Evolutionary conservation across 2,113 vertebrate species (phyloP), one percentile per base, ranked within the genome.

Genomic region (Elachura formosa): DNA sequence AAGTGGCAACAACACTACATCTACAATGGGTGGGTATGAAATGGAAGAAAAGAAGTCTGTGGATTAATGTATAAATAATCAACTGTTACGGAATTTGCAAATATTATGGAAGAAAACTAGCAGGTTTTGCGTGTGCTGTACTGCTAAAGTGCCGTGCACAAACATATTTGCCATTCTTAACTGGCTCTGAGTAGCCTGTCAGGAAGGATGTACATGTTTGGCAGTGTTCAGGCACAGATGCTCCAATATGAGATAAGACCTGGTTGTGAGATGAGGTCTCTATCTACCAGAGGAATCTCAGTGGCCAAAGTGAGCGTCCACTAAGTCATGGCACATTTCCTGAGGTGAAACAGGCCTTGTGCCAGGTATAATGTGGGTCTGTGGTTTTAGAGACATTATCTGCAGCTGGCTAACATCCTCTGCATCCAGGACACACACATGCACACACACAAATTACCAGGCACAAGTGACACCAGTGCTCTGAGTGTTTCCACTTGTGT

Each of bases 201-300:
- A 67, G 85, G 96, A 96, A 82, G 85, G 92, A 90, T 81, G 84
- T 54, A 63, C 94, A 64, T 41, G 92, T 87, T 94, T 97, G 96
- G 95, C 94, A 96, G 46, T 90, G 90, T 81, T 76, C 54, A 91
- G 87, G 88, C 94, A 84, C 84, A 93, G 94, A 86, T 90, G 89
- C 84, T 93, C 25, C 67, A 16, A 3, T 73, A 36, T 14, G 25
- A 86, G 82, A 40, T 68, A 84, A 67, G 78, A 52, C 90, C 91
- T 95, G n/a, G 38, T 93, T 33, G 5, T 88, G 52, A 94, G 92
- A 88, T 67, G 63, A 90, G 93, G 81, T 92, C 77, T 82, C 89
- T 81, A 89, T 45, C 71, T 87, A 81, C 62, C 67, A 54, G 75
- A 52, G 54, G 52, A 34, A 52, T 38, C 84, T 46, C 92, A 77